A percentile compares a stretch with the other conserved stretches of the same genome.
Conservation (phyloP, 2,888 invertebrate genomes). For the Maniola hyperantus region DNA sequence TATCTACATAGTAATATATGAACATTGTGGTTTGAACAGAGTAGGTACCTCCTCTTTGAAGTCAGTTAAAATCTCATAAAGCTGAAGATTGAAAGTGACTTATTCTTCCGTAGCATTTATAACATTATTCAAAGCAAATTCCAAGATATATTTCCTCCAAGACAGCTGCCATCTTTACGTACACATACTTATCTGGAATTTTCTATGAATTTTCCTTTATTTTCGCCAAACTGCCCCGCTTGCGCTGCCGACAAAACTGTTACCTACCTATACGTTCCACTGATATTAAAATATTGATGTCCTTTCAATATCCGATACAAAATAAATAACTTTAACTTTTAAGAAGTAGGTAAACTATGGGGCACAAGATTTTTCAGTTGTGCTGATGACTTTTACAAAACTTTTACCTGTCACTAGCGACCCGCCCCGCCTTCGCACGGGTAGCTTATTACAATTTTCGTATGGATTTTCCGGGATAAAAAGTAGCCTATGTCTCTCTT, state of each 20-base stretch:
- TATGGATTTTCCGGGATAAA: too few species aligned
- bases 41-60: too few species aligned
- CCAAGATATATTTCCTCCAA: conserved; percentile 24
- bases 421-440: too few species aligned
- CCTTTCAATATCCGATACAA: neutral
- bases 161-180: conserved; percentile 31
- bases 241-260: conserved; percentile 15
- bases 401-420: too few species aligned
- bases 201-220: conserved; percentile 34
- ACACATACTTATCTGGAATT: conserved; percentile 30
- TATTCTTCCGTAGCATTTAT: neutral
- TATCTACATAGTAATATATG: too few species aligned
- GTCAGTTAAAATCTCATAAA: neutral
- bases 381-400: too few species aligned
- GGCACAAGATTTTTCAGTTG: neutral
- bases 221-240: conserved; percentile 24
- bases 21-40: too few species aligned
- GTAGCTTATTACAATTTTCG: too few species aligned
- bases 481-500: too few species aligned
- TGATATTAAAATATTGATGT: conserved; percentile 14
- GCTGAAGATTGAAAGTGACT: neutral
- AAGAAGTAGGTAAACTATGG: too few species aligned
- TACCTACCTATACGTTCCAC: conserved; percentile 10
- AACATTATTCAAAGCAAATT: conserved; percentile 21
- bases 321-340: neutral